Percentiles rank a stretch among this genome's conserved stretches.
Conservation (phyloP, 1,140 invertebrate species). For the Lepidurus couesii region DNA sequence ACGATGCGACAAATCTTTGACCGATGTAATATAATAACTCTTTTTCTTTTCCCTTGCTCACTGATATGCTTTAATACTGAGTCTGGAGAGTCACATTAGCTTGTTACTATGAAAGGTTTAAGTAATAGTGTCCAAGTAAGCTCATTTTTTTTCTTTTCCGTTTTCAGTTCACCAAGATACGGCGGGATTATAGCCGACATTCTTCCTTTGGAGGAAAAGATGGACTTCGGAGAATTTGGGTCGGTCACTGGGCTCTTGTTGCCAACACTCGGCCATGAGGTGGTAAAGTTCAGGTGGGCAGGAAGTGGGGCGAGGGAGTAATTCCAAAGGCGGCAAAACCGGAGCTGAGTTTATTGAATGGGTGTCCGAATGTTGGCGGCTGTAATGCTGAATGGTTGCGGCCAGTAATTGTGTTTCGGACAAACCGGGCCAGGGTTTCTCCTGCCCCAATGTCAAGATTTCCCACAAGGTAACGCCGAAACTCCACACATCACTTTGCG, state of each 20-base stretch:
- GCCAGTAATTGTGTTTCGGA: conserved; percentile 69
- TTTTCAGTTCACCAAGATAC: background rate
- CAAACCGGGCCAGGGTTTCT: conserved; percentile 65
- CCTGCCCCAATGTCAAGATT: conserved; percentile 63
- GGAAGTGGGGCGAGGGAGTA: conserved; percentile 45
- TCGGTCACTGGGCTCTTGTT: conserved; percentile 54
- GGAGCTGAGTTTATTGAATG: conserved; percentile 20
- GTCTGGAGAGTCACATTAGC: background rate
- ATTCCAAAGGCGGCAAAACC: conserved; percentile 2
- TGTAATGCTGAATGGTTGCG: conserved; percentile 32
- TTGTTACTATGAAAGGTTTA: background rate
- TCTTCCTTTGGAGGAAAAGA: conserved; percentile 64
- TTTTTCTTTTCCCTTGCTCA: background rate
- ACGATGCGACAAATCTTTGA: background rate
- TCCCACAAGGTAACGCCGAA: conserved; percentile 74
- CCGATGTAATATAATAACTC: conserved; percentile 7
- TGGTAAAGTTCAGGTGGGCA: conserved; percentile 65
- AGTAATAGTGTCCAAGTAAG: background rate
- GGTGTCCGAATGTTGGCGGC: background rate
- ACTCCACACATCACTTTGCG: conserved; percentile 70
- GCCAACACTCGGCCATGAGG: conserved; percentile 71
- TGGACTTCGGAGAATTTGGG: conserved; percentile 68
- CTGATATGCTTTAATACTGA: conserved; percentile 19
- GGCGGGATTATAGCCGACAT: conserved; percentile 48
- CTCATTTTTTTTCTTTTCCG: too few relatives aligned